A percentile compares a stretch with the other conserved stretches of the same genome.
phyloP scores from a whole-genome alignment of 2,113 vertebrate species.

The Hemiscyllium ocellatum region DNA sequence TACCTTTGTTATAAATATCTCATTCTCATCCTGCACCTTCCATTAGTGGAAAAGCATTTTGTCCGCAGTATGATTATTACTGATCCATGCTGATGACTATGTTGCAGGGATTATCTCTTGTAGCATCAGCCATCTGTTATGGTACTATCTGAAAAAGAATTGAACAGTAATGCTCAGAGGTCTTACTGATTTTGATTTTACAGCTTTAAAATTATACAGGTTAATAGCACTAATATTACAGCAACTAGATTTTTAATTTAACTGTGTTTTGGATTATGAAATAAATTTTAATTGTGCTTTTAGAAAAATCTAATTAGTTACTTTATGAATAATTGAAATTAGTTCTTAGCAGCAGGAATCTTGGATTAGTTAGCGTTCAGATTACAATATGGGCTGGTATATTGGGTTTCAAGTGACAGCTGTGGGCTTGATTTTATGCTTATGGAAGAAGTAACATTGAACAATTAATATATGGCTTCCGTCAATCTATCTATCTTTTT shows the following conservation, averaged over 20 bases:
- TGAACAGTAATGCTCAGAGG: conserved; percentile 38
- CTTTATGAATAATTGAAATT: conserved; percentile 15
- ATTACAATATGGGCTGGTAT: conserved; percentile 40
- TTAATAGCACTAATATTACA: not conserved
- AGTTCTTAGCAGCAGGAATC: conserved; percentile 10
- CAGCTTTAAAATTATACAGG: not conserved
- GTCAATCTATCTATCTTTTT: conserved; percentile 44
- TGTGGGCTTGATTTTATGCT: conserved; percentile 53
- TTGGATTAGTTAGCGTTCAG: not conserved
- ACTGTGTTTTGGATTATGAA: not conserved
- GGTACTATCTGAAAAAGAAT: conserved; percentile 48
- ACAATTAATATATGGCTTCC: conserved; percentile 58
- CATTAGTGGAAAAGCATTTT: conserved; percentile 65
- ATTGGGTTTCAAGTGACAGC: conserved; percentile 47
- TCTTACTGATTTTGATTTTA: not conserved
- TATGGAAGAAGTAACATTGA: conserved; percentile 57
- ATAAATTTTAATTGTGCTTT: not conserved
- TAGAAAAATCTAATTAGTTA: conserved; percentile 11
- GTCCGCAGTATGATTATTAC: conserved; percentile 74
- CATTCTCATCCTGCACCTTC: conserved; percentile 57
- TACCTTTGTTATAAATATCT: conserved; percentile 55
- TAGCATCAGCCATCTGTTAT: conserved; percentile 81
- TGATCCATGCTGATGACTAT: conserved; percentile 81
- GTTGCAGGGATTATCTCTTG: conserved; percentile 76
- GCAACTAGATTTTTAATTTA: not conserved